Base-by-base conservation (phyloP, 2,888 invertebrate species). In the Caenorhabditis panamensis region DNA sequence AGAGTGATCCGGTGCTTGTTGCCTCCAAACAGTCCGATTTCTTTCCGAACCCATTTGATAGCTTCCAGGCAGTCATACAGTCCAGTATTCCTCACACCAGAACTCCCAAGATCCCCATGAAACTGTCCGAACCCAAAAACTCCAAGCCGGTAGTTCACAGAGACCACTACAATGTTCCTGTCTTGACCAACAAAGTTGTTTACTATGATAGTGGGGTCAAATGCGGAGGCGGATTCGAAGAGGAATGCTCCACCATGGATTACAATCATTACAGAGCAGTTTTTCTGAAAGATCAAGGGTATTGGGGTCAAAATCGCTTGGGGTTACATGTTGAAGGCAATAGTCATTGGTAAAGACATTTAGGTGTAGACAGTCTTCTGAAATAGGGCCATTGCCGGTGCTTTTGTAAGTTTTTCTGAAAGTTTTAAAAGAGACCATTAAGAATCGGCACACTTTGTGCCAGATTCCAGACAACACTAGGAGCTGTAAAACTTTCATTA, bases 111-210 rank as follows among this genome's bases (percentile, higher is more conserved):
- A n/a, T 71, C 76, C 0, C 81, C 78, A 37, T 56, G 16, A 3
- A 77, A 64, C 28, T 82, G 75, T 3, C 76, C 69, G 44, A 79
- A 79, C 20, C 84, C 84, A 16, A 84, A 72, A 1, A 69, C 24
- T 44, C 84, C 84, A 1, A 79, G 8, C 0, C 84, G 71, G 51
- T 78, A 84, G 22, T 75, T 75, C 8, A 75, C 13, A 0, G 81
- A 56, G 5, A 84, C 82, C 4, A 80, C 78, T 3, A 84, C 56
- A 26, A 82, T 78, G 64, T 82, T 82, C 16, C 84, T 49, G n/a
- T 64, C 58, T 26, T 82, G 71, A 1, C 79, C 82, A 6, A 80
- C 82, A 54, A 84, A 84, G 59, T 84, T 84, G 31, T 84, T 84
- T 9, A 82, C 67, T 0, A 82, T 9, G 53, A 78, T 68, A n/a